Evolutionary conservation across 2,797 vertebrate species (phyloP).

Genomic region (Poecilia wingei): DNA sequence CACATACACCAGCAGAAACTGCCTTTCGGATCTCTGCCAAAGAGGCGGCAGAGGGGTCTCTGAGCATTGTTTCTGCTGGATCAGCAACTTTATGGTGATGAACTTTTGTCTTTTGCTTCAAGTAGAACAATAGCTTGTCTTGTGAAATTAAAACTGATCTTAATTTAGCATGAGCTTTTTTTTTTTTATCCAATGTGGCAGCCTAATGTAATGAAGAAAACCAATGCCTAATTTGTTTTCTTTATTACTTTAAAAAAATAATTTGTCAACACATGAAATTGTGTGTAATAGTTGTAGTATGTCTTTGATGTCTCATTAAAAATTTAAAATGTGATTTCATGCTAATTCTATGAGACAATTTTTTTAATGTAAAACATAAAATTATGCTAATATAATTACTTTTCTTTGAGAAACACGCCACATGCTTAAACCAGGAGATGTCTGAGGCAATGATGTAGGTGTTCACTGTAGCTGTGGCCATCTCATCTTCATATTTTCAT

Average conservation of each 20-base stretch:
- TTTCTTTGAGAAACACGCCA: neutral
- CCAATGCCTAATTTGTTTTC: neutral
- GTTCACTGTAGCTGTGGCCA: neutral
- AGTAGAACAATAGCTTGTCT: constrained; percentile 1
- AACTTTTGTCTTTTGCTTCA: neutral
- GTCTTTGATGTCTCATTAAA: neutral
- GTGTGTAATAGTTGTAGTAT: neutral
- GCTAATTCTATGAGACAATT: neutral
- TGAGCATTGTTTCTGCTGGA: constrained; percentile 49
- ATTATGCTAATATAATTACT: neutral
- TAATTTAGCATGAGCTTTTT: neutral
- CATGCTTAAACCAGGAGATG: neutral
- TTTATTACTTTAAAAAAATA: neutral
- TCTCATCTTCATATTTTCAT: too few species aligned
- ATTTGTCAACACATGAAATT: neutral
- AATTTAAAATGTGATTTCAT: neutral
- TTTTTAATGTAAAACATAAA: neutral
- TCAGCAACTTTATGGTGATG: constrained; percentile 43
- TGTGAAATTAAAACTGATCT: constrained; percentile 3
- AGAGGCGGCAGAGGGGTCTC: constrained; percentile 71
- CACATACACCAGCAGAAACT: constrained; percentile 1
- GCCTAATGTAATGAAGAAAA: neutral
- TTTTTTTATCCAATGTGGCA: neutral
- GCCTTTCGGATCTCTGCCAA: constrained; percentile 32
- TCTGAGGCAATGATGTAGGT: neutral